Evolutionary conservation across 2,797 vertebrate genomes (phyloP).

Genomic region (Artibeus lituratus): DNA sequence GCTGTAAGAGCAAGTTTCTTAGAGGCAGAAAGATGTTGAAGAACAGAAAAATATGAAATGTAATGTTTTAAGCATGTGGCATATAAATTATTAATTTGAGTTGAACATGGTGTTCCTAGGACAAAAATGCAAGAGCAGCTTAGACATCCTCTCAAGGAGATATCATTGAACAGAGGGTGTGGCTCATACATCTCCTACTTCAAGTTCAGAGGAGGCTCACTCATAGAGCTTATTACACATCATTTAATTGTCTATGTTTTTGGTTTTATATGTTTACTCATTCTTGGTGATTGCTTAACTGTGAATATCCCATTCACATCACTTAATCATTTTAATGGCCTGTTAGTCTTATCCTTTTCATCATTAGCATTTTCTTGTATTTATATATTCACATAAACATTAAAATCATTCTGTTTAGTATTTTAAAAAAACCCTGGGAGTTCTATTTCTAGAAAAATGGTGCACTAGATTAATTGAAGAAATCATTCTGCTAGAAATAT

Average conservation of each 20-base stretch:
- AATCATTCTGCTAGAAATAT: neutral
- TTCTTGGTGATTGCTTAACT: neutral
- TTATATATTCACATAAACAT: neutral
- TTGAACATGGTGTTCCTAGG: neutral
- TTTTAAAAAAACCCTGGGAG: neutral
- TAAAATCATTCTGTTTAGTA: neutral
- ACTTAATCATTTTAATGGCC: neutral
- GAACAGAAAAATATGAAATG: neutral
- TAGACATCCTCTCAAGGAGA: neutral
- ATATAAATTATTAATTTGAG: conserved; percentile 49
- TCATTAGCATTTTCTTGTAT: neutral
- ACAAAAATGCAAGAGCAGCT: neutral
- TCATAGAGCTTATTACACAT: neutral
- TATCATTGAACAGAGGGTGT: neutral
- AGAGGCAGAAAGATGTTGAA: neutral
- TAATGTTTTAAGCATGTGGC: conserved; percentile 39
- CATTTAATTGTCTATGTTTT: neutral
- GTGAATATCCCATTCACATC: neutral
- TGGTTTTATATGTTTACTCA: neutral
- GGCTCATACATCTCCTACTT: neutral
- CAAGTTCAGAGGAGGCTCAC: neutral
- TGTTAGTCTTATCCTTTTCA: neutral
- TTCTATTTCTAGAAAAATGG: neutral
- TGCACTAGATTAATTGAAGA: neutral
- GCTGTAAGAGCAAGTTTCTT: conserved; percentile 17